phyloP scores from a whole-genome alignment of 2,888 invertebrate genomes.

The Drosophila lacicola region DNA sequence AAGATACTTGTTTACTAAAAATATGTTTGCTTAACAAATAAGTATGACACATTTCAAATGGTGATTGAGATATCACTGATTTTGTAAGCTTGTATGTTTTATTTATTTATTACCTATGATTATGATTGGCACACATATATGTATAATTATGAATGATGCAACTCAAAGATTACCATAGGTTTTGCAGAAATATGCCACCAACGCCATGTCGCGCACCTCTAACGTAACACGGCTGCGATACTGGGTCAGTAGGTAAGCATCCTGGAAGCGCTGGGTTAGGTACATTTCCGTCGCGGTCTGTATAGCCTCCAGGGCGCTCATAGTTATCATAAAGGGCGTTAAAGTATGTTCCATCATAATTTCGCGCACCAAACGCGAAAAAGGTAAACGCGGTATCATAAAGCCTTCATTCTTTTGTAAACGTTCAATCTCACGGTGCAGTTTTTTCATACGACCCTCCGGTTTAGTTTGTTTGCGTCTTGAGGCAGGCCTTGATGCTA shows the following conservation, averaged over 20 bases:
- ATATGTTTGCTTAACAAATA: too few relatives aligned
- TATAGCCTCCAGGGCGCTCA: constrained; percentile 85
- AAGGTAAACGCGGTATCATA: constrained; percentile 85
- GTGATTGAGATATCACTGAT: too few relatives aligned
- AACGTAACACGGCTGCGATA: constrained; percentile 86
- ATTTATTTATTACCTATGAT: too few relatives aligned
- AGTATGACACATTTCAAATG: too few relatives aligned
- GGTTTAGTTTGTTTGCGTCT: constrained; percentile 48
- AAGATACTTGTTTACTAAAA: too few relatives aligned
- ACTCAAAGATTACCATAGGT: constrained; percentile 27
- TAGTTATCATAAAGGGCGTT: constrained; percentile 76
- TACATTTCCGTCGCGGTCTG: constrained; percentile 86
- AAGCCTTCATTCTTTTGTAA: constrained; percentile 48
- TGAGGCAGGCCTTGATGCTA: background rate
- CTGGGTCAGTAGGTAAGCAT: constrained; percentile 84
- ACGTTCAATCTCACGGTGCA: constrained; percentile 37
- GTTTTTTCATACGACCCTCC: background rate
- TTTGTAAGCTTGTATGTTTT: too few relatives aligned
- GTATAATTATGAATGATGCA: background rate
- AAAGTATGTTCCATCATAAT: constrained; percentile 73
- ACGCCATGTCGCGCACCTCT: constrained; percentile 85
- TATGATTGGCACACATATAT: background rate
- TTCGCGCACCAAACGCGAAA: constrained; percentile 85
- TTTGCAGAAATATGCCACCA: constrained; percentile 72
- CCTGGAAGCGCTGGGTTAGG: constrained; percentile 85